Evolutionary conservation across 2,888 invertebrate species (phyloP).

Genomic region (Cryptocephalus primarius): DNA sequence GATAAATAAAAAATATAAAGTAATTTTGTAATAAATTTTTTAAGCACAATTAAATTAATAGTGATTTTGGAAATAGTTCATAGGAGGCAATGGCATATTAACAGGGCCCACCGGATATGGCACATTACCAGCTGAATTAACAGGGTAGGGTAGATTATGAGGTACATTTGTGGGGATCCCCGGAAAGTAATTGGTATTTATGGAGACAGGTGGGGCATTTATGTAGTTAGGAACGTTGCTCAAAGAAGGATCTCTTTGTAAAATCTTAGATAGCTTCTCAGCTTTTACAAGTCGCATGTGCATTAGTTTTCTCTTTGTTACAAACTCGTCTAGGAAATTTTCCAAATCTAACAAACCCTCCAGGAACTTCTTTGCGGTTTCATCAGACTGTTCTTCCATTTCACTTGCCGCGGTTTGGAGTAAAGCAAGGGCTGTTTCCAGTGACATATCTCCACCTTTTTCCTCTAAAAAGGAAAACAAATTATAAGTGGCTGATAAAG

Average conservation of each 20-base stretch:
- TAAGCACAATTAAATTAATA: conserved; percentile 13
- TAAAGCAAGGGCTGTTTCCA: conserved; percentile 79
- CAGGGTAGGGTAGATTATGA: conserved; percentile 22
- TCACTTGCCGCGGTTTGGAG: conserved; percentile 87
- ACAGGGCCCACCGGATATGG: conserved; percentile 64
- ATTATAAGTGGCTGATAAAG: neutral
- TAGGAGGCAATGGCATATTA: conserved; percentile 67
- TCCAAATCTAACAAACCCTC: conserved; percentile 63
- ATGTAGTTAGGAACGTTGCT: conserved; percentile 30
- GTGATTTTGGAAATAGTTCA: conserved; percentile 30
- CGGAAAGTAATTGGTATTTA: conserved; percentile 39
- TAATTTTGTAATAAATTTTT: too few relatives aligned
- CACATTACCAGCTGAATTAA: conserved; percentile 23
- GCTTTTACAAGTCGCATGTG: conserved; percentile 82
- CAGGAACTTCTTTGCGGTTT: conserved; percentile 68
- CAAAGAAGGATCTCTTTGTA: conserved; percentile 35
- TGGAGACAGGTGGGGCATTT: conserved; percentile 32
- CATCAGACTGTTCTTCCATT: conserved; percentile 88
- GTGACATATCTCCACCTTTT: conserved; percentile 63
- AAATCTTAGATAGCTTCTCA: conserved; percentile 79
- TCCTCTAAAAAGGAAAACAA: conserved; percentile 46
- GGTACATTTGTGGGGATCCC: conserved; percentile 26
- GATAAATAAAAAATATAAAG: too few relatives aligned
- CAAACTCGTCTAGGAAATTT: conserved; percentile 76
- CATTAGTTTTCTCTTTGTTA: conserved; percentile 61